Evolutionary conservation across 2,888 invertebrate species (phyloP), one percentile per base, ranked within the genome.

Genomic region (Pyrrhosoma nymphula): DNA sequence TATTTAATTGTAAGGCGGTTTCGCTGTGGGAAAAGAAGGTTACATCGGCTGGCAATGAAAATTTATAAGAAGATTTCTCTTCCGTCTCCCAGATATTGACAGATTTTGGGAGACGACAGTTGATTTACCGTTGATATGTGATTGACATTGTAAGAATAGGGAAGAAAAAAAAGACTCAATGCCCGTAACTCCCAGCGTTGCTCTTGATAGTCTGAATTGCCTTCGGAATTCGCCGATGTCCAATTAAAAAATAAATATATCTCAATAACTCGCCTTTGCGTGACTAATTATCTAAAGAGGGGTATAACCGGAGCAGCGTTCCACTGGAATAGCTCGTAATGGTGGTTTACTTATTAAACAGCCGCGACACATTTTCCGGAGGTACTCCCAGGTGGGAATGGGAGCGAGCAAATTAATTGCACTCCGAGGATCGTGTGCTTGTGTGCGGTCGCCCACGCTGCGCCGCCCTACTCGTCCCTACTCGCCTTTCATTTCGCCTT

Each of bases 261-360:
- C 47, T 47, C 14, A 75, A 47, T 55, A 26, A 39, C 23, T 39
- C 20, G 35, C 35, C 30, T 47, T 63, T 14, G 75, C 93, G 93
- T 35, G 55, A 75, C 69, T 39, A 75, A 93, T 69, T 75, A 55
- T 47, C 26, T 26, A 93, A 75, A 47, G 82, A 12, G 82, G 26
- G 26, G 35, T 82, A 35, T 75, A 63, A 93, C n/a, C 14, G 69
- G 69, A 39, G 35, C 23, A 93, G 69, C 47, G 39, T 75, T 93
- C 47, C 69, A 39, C n/a, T 69, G 69, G n/a, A 16, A 75, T 63
- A 55, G 47, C 39, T 93, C 93, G 20, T 39, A 56, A n/a, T 91
- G 69, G n/a, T 35, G 69, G 93, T 75, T 69, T 93, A 75, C 16
- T 93, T 93, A 93, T 69, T 69, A 93, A 93, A 93, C 10, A 89